Percentiles rank a stretch among this genome's conserved stretches.
These are phyloP conservation scores for Slavum lentiscoides DNA, from an alignment of 2,888 invertebrate genomes.

Conservation along the genomic window DNA sequence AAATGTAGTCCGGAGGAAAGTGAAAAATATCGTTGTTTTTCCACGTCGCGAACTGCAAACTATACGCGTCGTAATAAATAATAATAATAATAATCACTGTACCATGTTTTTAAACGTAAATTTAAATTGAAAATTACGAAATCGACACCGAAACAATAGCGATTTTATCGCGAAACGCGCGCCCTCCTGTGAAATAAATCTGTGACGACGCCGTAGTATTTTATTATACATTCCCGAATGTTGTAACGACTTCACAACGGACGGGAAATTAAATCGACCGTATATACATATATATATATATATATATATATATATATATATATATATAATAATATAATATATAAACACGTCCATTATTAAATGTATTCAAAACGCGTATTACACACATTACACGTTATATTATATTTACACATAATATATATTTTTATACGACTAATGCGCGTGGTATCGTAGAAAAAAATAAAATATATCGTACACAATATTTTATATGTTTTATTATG, in stretches of 20 bases:
- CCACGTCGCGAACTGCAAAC: too few relatives aligned
- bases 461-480: too few relatives aligned
- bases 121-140: slow-evolving; percentile 27
- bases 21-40: slow-evolving; percentile 12
- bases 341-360: not conserved
- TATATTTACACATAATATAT: too few relatives aligned
- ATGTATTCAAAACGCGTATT: not conserved
- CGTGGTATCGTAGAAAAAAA: not conserved
- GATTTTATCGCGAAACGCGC: too few relatives aligned
- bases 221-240: not conserved
- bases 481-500: too few relatives aligned
- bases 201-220: not conserved
- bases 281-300: not conserved
- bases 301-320: too few relatives aligned
- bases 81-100: too few relatives aligned
- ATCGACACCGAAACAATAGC: too few relatives aligned
- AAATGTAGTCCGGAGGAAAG: not conserved
- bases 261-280: not conserved
- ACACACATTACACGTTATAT: too few relatives aligned
- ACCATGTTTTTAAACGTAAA: not conserved
- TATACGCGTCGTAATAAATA: too few relatives aligned
- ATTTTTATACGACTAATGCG: not conserved
- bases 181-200: too few relatives aligned
- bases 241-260: not conserved
- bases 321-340: not conserved